phyloP scores from a whole-genome alignment of 2,888 invertebrate genomes.

The Cylloceria caligata region DNA sequence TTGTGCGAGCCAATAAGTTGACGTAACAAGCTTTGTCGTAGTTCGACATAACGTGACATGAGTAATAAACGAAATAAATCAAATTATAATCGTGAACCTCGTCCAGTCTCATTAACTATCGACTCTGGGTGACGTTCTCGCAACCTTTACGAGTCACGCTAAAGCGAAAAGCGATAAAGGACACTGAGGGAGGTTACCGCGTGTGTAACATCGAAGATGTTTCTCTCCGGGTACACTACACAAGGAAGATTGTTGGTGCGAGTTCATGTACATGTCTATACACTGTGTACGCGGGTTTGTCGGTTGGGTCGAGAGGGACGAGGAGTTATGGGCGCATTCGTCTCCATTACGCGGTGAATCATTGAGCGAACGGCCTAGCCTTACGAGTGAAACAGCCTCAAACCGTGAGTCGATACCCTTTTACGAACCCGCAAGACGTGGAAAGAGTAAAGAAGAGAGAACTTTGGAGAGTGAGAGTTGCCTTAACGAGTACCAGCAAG shows the following conservation, averaged over 20 bases:
- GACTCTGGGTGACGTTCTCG: slow-evolving; percentile 21
- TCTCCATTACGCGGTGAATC: slow-evolving; percentile 83
- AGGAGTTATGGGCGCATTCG: slow-evolving; percentile 82
- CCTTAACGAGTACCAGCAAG: slow-evolving; percentile 57
- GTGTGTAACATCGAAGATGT: slow-evolving; percentile 33
- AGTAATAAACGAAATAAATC: slow-evolving; percentile 51
- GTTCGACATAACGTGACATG: not conserved
- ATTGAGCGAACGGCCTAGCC: slow-evolving; percentile 78
- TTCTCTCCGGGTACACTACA: slow-evolving; percentile 21
- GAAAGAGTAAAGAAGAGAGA: slow-evolving; percentile 40
- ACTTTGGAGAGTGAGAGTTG: slow-evolving; percentile 16
- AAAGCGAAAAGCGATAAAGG: slow-evolving; percentile 38
- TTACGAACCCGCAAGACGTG: slow-evolving; percentile 67
- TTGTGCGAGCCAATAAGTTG: slow-evolving; percentile 6
- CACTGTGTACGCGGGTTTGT: slow-evolving; percentile 24
- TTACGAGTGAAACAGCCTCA: slow-evolving; percentile 74
- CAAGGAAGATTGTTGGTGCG: slow-evolving; percentile 32
- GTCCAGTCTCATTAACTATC: slow-evolving; percentile 30
- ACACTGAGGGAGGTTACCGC: slow-evolving; percentile 20
- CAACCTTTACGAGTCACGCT: slow-evolving; percentile 23
- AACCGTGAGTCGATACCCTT: slow-evolving; percentile 75
- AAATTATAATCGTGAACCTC: slow-evolving; percentile 49
- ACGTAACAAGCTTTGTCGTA: slow-evolving; percentile 21
- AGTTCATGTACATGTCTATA: slow-evolving; percentile 18
- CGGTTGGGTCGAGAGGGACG: slow-evolving; percentile 82